Evolutionary conservation across 30 jellyfish, hydroid and myxozoan genomes (phyloP), one percentile per base, ranked within the genome.

Genomic region (Catostylus mosaicus): DNA sequence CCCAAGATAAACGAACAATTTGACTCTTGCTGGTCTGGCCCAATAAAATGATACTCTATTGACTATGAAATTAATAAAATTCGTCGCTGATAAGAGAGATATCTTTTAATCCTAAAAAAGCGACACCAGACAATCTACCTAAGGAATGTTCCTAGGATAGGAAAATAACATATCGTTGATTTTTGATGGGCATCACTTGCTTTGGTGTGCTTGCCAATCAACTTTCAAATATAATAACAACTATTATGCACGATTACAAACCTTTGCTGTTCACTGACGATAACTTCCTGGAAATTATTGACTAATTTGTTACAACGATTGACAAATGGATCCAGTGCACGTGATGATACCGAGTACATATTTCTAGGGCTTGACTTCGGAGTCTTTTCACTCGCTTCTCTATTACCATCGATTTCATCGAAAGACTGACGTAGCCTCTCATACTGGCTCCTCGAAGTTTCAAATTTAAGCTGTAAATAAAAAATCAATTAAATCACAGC

Each of bases 371-470:
- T 80, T 38, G 75, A 64, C 67, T 67, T 54, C 19, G 84, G 70
- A 11, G 78, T 66, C 10, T 36, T 76, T 30, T 43, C 73, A 18
- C 46, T 47, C 3, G 46, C 73, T 12, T 67, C 56, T 31, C 54
- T 50, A 19, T 54, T 65, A 5, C 84, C 68, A 30, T 80, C 84
- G 5, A 30, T 37, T 38, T 78, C 82, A 1, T 80, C 91, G 27
- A 50, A 43, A 8, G 91, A 80, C 57, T 66, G 84, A 10, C 81
- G 60, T 69, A 50, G 43, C 22, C 91, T 47, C 54, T 66, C 84
- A 14, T 35, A 54, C 78, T 80, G 91, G 77, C 91, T 80, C 29
- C 91, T 68, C 1, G 84, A 67, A 6, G 91, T 80, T 67, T 80
- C 91, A 20, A 36, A 80, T 23, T 67, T 66, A 56, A 80, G 75